Conservation (phyloP, 2,888 invertebrate species). For the Neoascia interrupta region DNA sequence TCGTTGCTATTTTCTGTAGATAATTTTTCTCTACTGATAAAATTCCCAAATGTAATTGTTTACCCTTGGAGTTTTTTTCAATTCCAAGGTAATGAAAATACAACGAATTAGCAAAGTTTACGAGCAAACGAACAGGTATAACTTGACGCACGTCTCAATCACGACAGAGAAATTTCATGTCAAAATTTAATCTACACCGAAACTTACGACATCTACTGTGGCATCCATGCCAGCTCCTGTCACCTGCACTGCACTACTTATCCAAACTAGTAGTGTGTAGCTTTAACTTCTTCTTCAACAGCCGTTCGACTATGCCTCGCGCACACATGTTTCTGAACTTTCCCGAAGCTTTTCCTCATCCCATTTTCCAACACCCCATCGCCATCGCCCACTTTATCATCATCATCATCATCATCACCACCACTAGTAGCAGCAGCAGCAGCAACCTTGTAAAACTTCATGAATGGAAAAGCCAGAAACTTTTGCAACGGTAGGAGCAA, state of each 20-base stretch:
- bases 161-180: no score
- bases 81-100: no score
- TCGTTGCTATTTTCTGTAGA: no score
- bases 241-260: neutral
- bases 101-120: no score
- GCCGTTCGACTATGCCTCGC: slow-evolving; percentile 7
- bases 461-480: slow-evolving; percentile 54
- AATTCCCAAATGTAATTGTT: no score
- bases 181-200: no score
- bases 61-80: no score
- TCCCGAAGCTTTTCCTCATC: slow-evolving; percentile 23
- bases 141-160: no score
- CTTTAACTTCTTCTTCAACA: slow-evolving; percentile 3
- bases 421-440: neutral
- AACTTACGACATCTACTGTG: neutral
- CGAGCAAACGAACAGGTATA: no score
- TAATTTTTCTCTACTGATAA: no score
- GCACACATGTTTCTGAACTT: slow-evolving; percentile 20
- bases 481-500: slow-evolving; percentile 44
- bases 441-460: slow-evolving; percentile 51
- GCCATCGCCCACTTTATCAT: neutral
- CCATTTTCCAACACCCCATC: neutral
- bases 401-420: slow-evolving; percentile 10
- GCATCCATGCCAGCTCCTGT: neutral
- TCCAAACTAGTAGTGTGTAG: neutral